phyloP scores from a whole-genome alignment of 1,140 invertebrate genomes.

The Ylistrum balloti region DNA sequence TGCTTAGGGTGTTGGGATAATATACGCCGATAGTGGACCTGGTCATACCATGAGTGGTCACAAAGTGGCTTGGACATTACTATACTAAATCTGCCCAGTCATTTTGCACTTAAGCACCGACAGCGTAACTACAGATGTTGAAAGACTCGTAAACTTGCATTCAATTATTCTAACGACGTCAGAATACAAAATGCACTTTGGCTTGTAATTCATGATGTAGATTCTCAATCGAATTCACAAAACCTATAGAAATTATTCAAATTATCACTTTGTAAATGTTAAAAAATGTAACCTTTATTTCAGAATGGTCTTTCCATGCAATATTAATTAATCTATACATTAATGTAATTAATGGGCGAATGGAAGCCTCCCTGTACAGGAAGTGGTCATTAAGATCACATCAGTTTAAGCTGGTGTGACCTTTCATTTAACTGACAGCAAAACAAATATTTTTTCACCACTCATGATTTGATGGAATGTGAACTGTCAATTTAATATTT shows the following conservation, averaged over 20 bases:
- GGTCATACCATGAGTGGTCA: not conserved
- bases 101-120: not conserved
- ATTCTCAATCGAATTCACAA: no score
- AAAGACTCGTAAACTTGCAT: no score
- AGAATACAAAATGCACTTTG: no score
- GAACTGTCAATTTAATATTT: not conserved
- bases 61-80: not conserved
- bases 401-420: conserved; percentile 8
- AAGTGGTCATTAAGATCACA: not conserved
- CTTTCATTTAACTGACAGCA: not conserved
- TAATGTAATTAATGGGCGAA: not conserved
- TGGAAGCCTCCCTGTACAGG: not conserved
- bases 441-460: not conserved
- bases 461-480: not conserved
- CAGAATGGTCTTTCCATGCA: not conserved
- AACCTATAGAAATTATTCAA: not conserved
- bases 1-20: not conserved
- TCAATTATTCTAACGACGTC: no score
- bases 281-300: not conserved
- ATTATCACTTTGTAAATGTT: not conserved
- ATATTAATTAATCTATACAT: not conserved
- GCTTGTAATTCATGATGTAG: no score
- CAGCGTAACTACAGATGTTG: no score
- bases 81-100: not conserved
- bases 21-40: not conserved